Conservation (phyloP, 2,888 invertebrate species). For the Netelia virgata region DNA sequence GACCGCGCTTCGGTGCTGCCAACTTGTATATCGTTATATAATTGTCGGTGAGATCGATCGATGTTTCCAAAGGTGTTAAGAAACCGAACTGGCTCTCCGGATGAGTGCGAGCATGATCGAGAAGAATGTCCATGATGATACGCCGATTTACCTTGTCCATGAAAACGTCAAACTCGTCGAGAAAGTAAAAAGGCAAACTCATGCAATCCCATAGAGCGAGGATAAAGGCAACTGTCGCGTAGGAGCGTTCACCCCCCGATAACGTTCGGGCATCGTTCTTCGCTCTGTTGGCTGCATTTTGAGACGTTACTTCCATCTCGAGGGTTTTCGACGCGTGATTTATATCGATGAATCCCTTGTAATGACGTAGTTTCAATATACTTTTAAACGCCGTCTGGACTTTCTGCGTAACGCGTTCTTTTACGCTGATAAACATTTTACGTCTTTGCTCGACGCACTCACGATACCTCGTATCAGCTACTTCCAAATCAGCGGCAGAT, state of each 20-base stretch:
- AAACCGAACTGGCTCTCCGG: conserved; percentile 93
- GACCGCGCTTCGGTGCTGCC: conserved; percentile 76
- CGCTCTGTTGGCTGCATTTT: conserved; percentile 85
- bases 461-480: too few relatives aligned
- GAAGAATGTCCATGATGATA: conserved; percentile 91
- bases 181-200: conserved; percentile 95
- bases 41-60: conserved; percentile 85
- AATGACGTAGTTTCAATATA: conserved; percentile 87
- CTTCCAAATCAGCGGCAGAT: conserved; percentile 65
- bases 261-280: conserved; percentile 88
- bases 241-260: conserved; percentile 98
- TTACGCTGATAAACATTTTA: conserved; percentile 81
- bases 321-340: conserved; percentile 85
- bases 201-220: conserved; percentile 97
- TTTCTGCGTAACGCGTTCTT: conserved; percentile 82
- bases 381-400: conserved; percentile 86
- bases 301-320: conserved; percentile 86
- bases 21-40: conserved; percentile 87
- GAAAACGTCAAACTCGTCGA: conserved; percentile 99
- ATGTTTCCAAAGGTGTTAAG: conserved; percentile 94
- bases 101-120: conserved; percentile 90
- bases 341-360: conserved; percentile 88
- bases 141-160: conserved; percentile 96
- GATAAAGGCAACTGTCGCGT: conserved; percentile 97
- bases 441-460: conserved; percentile 74